Evolutionary conservation across 2,888 invertebrate species (phyloP).

Genomic region (Pterobdella sp.): DNA sequence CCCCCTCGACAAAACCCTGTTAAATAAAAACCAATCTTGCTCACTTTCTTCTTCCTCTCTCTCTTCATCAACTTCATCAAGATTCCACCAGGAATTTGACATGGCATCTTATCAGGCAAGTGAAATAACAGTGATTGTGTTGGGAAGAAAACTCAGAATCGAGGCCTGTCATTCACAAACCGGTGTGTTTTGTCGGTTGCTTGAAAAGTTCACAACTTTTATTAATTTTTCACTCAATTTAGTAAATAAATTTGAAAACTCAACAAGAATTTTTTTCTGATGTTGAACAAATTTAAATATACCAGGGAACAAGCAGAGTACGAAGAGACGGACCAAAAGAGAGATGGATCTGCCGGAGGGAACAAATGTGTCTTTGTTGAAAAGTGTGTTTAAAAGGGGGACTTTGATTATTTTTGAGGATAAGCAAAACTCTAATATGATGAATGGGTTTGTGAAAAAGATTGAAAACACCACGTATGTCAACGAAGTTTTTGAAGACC

Average conservation of each 20-base stretch:
- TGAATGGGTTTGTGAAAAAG: no score
- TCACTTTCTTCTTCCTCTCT: background rate
- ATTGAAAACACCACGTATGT: no score
- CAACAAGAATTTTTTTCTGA: no score
- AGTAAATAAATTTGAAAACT: no score
- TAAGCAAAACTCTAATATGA: background rate
- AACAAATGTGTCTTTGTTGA: background rate
- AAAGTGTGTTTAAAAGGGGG: background rate
- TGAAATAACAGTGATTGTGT: constrained; percentile 6
- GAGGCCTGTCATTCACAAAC: background rate
- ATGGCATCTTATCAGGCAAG: constrained; percentile 1
- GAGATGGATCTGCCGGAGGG: background rate
- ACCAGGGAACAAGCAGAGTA: background rate
- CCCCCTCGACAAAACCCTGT: no score
- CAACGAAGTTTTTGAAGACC: no score
- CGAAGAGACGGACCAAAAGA: background rate
- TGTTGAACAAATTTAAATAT: no score
- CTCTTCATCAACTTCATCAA: background rate
- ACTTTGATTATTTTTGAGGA: background rate
- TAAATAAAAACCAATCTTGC: no score
- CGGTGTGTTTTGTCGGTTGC: background rate
- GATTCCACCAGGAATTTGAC: constrained; percentile 19
- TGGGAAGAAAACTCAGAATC: constrained; percentile 3
- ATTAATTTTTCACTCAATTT: no score
- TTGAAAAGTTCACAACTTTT: no score